Conservation (phyloP, 2,113 vertebrate genomes). For the Motacilla tschutschensis region DNA sequence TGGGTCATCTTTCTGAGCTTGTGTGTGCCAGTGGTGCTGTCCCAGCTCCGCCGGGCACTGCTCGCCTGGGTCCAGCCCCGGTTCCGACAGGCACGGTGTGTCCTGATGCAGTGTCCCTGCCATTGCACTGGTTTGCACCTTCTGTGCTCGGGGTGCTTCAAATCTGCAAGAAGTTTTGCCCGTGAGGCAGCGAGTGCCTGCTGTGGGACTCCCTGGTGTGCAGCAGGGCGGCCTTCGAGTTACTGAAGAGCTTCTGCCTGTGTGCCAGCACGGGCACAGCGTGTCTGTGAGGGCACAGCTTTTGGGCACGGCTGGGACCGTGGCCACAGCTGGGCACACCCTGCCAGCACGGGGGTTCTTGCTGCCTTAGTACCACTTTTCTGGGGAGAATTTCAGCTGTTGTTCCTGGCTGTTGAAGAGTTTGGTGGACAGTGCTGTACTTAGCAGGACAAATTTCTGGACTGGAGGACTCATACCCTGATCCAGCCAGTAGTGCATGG, state of each 20-base stretch:
- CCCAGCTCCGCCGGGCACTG: not conserved
- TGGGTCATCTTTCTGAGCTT: not conserved
- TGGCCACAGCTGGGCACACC: not conserved
- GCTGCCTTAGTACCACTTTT: not conserved
- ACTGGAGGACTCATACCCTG: not conserved
- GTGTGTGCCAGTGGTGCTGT: fast-evolving
- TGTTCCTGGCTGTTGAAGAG: not conserved
- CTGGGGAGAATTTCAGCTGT: not conserved
- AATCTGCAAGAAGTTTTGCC: not conserved
- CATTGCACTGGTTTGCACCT: not conserved
- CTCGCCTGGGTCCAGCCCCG: not conserved
- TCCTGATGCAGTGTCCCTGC: not conserved
- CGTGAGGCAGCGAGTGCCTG: not conserved
- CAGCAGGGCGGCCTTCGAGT: not conserved
- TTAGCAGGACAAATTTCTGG: not conserved
- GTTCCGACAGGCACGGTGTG: fast-evolving
- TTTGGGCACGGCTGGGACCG: not conserved
- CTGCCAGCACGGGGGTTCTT: not conserved
- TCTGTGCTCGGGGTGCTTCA: not conserved
- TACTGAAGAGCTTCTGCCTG: not conserved
- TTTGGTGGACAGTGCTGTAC: not conserved
- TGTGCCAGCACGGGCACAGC: fast-evolving
- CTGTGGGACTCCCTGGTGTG: not conserved
- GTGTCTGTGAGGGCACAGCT: not conserved
- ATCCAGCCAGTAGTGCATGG: not conserved